Evolutionary conservation across 2,888 invertebrate genomes (phyloP).

Genomic region (Meteorus colon): DNA sequence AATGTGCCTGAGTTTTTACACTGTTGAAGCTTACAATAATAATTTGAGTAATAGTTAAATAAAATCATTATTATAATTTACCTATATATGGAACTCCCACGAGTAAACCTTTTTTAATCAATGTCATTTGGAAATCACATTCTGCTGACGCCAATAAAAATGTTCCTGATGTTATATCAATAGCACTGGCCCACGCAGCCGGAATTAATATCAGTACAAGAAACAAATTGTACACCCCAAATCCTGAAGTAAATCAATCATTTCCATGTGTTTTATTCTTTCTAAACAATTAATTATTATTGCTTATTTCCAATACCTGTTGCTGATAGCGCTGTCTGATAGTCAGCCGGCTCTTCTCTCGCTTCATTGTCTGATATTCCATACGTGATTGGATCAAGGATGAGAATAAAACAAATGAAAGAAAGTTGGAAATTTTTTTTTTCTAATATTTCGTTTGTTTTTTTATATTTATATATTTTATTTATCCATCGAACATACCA

Average conservation of each 20-base stretch:
- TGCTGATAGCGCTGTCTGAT: constrained; percentile 81
- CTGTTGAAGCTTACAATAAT: constrained; percentile 4
- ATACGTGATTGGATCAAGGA: constrained; percentile 30
- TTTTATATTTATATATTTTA: neutral
- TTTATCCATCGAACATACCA: constrained; percentile 15
- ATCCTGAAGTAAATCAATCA: constrained; percentile 67
- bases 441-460: neutral
- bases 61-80: constrained; percentile 60
- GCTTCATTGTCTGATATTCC: constrained; percentile 42
- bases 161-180: constrained; percentile 83
- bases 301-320: constrained; percentile 73
- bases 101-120: constrained; percentile 82
- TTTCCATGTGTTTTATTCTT: neutral
- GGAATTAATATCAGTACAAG: constrained; percentile 78
- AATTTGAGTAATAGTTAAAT: neutral
- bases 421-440: neutral
- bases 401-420: constrained; percentile 6
- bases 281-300: neutral
- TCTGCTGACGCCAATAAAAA: constrained; percentile 85
- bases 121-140: constrained; percentile 81
- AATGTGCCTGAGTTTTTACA: neutral
- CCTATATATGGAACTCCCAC: constrained; percentile 84
- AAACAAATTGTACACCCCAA: constrained; percentile 81
- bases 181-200: constrained; percentile 80
- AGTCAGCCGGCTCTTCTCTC: constrained; percentile 74